phyloP scores from a whole-genome alignment of 2,888 invertebrate species.

The Apotomis turbidana region DNA sequence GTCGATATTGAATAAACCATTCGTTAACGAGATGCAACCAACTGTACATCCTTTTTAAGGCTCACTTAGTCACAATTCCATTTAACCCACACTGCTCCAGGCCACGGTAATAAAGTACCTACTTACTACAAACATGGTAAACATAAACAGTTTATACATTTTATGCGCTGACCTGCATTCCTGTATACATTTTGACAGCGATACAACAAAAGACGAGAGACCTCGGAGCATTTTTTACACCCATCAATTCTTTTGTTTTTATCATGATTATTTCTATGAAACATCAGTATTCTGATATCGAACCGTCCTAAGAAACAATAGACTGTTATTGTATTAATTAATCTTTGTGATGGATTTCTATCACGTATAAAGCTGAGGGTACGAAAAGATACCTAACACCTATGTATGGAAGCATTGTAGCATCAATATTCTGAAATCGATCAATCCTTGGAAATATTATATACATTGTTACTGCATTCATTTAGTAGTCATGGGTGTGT shows the following conservation, averaged over 20 bases:
- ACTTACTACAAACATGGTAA: constrained; percentile 32
- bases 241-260: constrained; percentile 16
- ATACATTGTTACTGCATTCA: neutral
- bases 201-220: constrained; percentile 1
- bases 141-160: constrained; percentile 9
- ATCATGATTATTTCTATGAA: constrained; percentile 19
- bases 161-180: constrained; percentile 8
- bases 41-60: constrained; percentile 42
- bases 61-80: constrained; percentile 41
- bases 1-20: constrained; percentile 27
- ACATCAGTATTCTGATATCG: constrained; percentile 25
- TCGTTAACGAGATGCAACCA: constrained; percentile 31
- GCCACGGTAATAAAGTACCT: constrained; percentile 37
- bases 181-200: constrained; percentile 13
- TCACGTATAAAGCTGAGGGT: constrained; percentile 4
- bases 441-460: constrained; percentile 15
- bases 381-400: neutral
- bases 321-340: constrained; percentile 20
- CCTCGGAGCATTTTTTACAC: neutral
- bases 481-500: constrained; percentile 1
- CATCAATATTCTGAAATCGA: constrained; percentile 27
- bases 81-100: constrained; percentile 31
- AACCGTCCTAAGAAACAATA: constrained; percentile 16
- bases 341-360: constrained; percentile 13
- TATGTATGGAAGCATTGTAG: neutral